Conservation (phyloP, 2,888 invertebrate species). For the Sinohyriopsis cumingii region DNA sequence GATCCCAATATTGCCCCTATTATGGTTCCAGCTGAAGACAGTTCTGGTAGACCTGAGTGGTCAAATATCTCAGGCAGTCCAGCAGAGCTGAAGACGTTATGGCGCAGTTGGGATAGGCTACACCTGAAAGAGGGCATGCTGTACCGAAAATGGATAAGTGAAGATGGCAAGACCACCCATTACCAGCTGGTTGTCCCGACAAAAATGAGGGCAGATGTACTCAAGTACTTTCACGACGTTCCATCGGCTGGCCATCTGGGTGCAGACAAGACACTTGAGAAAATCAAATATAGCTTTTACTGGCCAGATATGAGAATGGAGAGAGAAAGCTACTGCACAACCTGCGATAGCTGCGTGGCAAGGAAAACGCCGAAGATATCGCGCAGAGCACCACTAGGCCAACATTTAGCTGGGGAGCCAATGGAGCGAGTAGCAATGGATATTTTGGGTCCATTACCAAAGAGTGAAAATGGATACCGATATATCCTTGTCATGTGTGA, state of each 20-base stretch:
- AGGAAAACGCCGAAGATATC: constrained; percentile 1
- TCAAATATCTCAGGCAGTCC: neutral
- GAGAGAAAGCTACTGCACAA: constrained; percentile 8
- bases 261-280: constrained; percentile 5
- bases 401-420: constrained; percentile 1
- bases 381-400: constrained; percentile 11
- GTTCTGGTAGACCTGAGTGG: neutral
- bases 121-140: neutral
- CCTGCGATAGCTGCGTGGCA: constrained; percentile 10
- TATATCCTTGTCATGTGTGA: constrained; percentile 17
- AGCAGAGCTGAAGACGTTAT: neutral
- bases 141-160: neutral
- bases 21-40: neutral
- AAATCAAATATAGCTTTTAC: constrained; percentile 1
- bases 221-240: constrained; percentile 7
- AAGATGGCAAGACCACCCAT: neutral
- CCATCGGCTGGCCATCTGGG: constrained; percentile 14
- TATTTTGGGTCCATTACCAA: constrained; percentile 13
- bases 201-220: neutral
- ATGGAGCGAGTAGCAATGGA: constrained; percentile 13
- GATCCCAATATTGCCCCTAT: neutral
- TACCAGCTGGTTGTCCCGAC: constrained; percentile 8
- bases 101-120: neutral
- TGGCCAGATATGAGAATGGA: constrained; percentile 5
- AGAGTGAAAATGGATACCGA: constrained; percentile 6